phyloP scores from a whole-genome alignment of 2,888 invertebrate genomes.

The Zonitis immaculata region DNA sequence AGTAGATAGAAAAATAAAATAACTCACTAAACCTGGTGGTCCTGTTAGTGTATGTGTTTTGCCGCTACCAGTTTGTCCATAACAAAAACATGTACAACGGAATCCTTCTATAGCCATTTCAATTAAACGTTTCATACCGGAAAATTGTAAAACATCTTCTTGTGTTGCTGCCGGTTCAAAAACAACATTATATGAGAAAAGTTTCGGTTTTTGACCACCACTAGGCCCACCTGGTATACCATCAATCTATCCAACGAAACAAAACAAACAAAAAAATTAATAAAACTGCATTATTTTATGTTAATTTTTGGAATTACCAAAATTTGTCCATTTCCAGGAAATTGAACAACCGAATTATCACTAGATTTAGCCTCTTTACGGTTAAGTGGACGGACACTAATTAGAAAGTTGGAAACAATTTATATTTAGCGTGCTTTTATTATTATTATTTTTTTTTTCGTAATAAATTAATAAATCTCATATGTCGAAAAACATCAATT shows the following conservation, averaged over 20 bases:
- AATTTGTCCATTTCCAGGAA: constrained; percentile 87
- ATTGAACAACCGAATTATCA: constrained; percentile 69
- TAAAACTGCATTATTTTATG: constrained; percentile 2
- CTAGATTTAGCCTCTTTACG: constrained; percentile 66
- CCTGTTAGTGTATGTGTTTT: constrained; percentile 96
- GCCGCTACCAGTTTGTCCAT: constrained; percentile 95
- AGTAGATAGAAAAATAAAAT: constrained; percentile 12
- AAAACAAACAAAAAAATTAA: neutral
- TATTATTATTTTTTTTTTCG: neutral
- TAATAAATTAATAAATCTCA: neutral
- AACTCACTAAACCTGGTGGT: constrained; percentile 74
- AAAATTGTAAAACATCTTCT: constrained; percentile 82
- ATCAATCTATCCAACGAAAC: constrained; percentile 47
- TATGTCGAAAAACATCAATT: neutral
- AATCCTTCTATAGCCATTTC: constrained; percentile 95
- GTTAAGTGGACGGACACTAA: constrained; percentile 77
- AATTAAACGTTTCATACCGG: constrained; percentile 82
- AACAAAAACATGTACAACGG: constrained; percentile 90
- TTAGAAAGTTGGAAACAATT: neutral
- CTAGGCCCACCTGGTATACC: constrained; percentile 50
- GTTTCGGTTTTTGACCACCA: constrained; percentile 67
- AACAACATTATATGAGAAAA: constrained; percentile 93
- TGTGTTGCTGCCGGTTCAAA: constrained; percentile 88
- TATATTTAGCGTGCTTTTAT: neutral
- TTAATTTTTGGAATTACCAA: constrained; percentile 45